Base-by-base conservation (phyloP, 2,888 invertebrate genomes). In the Argynnis bischoffii region DNA sequence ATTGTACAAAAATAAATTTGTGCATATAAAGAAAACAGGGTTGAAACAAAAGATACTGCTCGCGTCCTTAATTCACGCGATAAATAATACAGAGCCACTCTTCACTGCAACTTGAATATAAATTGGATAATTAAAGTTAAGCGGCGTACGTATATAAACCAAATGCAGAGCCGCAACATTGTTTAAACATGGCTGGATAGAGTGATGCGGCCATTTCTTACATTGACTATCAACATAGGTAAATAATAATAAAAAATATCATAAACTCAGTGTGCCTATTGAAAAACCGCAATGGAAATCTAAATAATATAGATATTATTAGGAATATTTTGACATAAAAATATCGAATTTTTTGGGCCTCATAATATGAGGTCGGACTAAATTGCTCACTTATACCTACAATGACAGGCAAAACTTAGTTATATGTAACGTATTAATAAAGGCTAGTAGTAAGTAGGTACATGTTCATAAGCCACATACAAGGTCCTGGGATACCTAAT, bases 41-140 rank as follows among this genome's bases (percentile, higher is more conserved):
- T 74, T 72, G 75, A 75, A 78, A 78, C 80, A 78, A 78, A 79
- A 82, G 82, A 79, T 73, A 78, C 76, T 78, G 76, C 78, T 77
- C 75, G 74, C 76, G 78, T 79, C 77, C 81, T 84, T 84, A 84
- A 84, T 86, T 82, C 81, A 74, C 74, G 78, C 77, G 78, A 86
- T 89, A 88, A 89, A 89, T 89, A 88, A 87, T 88, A 87, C 80
- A 89, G 83, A 82, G 76, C 81, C 85, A 81, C 85, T 85, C 85
- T 86, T 88, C 86, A 83, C 79, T 87, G 87, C 85, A 87, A 88
- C 85, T 89, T 86, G 89, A 90, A 89, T 90, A 87, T 87, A 89
- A 90, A 90, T 88, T 83, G 86, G 80, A 81, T 86, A 86, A 90
- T 90, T 90, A 90, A 89, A 85, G 79, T 86, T 87, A 87, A 89